Base-by-base conservation (phyloP, 2,888 invertebrate genomes). In the Aricia artaxerxes region DNA sequence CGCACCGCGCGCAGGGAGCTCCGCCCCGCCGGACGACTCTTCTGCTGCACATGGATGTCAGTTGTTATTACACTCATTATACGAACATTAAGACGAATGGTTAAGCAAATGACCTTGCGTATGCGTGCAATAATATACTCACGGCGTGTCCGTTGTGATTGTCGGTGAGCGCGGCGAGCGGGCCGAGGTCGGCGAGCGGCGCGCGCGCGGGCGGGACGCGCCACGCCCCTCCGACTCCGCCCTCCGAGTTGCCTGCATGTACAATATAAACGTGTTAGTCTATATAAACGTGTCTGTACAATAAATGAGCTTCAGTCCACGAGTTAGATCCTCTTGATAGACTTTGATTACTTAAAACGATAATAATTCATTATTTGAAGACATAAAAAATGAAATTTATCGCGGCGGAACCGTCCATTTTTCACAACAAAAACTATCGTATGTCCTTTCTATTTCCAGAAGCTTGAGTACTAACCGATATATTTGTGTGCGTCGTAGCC, bases 1-100 rank as follows among this genome's bases (percentile, higher is more conserved):
- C 97, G 90, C 53, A 97, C 96, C 64, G 96, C 96, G 69, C 97
- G 95, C 2, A 94, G 87, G 0, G 93, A 93, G 79, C 92, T 91
- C 24, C 91, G 87, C 0, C 90, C 91, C 1, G 78, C 84, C 0
- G 89, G 90, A 0, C 89, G 89, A 1, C 81, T 40, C 64, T 81
- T 81, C 83, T 87, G 87, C 85, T 86, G 83, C 13, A 80, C 49
- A 78, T 9, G 73, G 38, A 61, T 73, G 61, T 4, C 2, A 80
- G 24, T 61, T 49, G 57, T 13, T 60, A 40, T 57, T 5, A n/a
- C 35, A 40, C 1, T 40, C 40, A 40, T 40, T 40, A 40, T 40
- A 40, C 0, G 40, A 40, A 0, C 6, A 40, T 40, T 35, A 35
- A 24, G 24, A 24, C 24, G 24, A 24, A 24, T 24, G 24, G 24